Conservation (phyloP, 1,140 invertebrate species). For the Gryllus bimaculatus region DNA sequence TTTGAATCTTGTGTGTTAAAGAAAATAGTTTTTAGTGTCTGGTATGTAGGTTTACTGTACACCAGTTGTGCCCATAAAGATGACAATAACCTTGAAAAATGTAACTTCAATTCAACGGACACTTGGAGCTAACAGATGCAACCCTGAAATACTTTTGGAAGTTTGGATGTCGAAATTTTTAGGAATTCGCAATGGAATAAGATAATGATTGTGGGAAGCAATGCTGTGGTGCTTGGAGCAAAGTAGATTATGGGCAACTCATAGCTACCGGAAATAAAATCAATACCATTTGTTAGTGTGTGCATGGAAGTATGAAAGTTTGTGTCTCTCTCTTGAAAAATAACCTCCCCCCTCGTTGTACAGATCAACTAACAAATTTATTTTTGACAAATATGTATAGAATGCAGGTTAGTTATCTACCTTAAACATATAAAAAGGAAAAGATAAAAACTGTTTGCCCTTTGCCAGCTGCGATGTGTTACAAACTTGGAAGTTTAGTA, state of each 20-base stretch:
- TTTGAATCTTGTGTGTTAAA: too few species aligned
- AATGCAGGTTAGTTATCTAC: slow-evolving; percentile 18
- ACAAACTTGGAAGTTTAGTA: slow-evolving; percentile 6
- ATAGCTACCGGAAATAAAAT: neutral
- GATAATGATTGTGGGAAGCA: neutral
- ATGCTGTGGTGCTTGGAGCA: slow-evolving; percentile 8
- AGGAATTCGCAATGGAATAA: neutral
- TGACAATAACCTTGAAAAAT: neutral
- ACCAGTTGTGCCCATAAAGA: neutral
- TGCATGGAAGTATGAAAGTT: slow-evolving; percentile 9
- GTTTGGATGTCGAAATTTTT: neutral
- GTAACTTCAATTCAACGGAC: neutral
- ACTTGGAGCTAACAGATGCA: neutral
- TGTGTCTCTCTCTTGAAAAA: slow-evolving; percentile 15
- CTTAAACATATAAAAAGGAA: slow-evolving; percentile 6
- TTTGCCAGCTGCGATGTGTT: slow-evolving; percentile 10
- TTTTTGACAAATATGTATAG: slow-evolving; percentile 23
- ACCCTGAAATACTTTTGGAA: neutral
- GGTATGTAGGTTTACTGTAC: too few species aligned
- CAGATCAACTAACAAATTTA: slow-evolving; percentile 22
- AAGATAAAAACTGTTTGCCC: neutral
- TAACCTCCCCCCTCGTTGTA: slow-evolving; percentile 18
- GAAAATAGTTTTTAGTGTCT: too few species aligned
- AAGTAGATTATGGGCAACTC: neutral
- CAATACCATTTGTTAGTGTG: slow-evolving; percentile 10